A percentile compares a stretch with the other conserved stretches of the same genome.
Evolutionary conservation across 2,888 invertebrate genomes (phyloP).

Genomic region (Caenorhabditis wallacei): DNA sequence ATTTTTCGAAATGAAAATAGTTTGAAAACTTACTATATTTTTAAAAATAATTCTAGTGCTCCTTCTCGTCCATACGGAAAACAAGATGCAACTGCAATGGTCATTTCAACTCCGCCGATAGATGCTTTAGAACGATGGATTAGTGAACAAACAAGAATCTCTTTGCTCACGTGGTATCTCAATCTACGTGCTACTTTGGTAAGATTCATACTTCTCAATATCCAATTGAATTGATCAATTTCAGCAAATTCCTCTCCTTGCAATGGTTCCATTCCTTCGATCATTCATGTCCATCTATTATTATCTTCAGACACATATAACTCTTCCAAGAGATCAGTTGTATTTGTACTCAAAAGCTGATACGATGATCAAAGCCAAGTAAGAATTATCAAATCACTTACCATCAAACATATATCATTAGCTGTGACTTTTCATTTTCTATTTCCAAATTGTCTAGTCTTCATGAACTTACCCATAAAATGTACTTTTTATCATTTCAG

Average conservation of each 20-base stretch:
- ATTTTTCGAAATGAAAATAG: neutral
- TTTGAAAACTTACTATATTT: neutral
- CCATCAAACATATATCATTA: too few relatives aligned
- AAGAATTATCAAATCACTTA: neutral
- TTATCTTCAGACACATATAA: conserved; percentile 64
- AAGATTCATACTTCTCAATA: neutral
- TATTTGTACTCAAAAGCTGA: conserved; percentile 68
- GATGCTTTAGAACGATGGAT: conserved; percentile 61
- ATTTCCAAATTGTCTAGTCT: too few relatives aligned
- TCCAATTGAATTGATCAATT: conserved; percentile 1
- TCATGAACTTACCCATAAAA: too few relatives aligned
- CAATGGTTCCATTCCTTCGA: conserved; percentile 65
- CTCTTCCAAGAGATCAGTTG: conserved; percentile 65
- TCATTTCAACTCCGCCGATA: conserved; percentile 69
- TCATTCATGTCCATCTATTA: conserved; percentile 70
- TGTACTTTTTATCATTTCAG: conserved; percentile 37
- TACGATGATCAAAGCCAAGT: conserved; percentile 70
- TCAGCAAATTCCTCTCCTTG: conserved; percentile 65
- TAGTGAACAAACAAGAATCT: conserved; percentile 54
- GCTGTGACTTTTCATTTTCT: too few relatives aligned
- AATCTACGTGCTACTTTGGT: conserved; percentile 54
- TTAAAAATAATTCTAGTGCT: conserved; percentile 54
- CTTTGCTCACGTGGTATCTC: conserved; percentile 40
- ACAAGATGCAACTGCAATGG: conserved; percentile 69
- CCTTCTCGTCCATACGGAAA: conserved; percentile 67